These are phyloP conservation scores for Ceratitis capitata DNA, from an alignment of 1,140 invertebrate species.

Conservation along the genomic window DNA sequence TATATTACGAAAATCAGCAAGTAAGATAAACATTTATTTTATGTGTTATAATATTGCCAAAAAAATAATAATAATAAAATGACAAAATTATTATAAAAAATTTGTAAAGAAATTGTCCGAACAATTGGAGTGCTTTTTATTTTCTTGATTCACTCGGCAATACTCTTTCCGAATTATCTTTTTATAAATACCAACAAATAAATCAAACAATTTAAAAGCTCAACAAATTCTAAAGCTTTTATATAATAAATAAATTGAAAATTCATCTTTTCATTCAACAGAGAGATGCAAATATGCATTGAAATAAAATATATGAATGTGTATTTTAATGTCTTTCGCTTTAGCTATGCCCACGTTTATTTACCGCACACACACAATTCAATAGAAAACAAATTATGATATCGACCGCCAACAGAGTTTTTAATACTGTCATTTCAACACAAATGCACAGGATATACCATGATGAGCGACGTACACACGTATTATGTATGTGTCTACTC, in stretches of 20 bases:
- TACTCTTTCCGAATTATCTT: no score
- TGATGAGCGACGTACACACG: background rate
- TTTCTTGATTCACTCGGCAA: no score
- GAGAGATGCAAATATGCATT: background rate
- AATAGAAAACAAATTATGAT: constrained; percentile 36
- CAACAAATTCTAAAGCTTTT: background rate
- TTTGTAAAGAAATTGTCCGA: no score
- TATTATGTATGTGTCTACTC: no score
- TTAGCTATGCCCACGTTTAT: background rate
- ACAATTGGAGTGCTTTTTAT: no score
- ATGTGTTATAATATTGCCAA: no score
- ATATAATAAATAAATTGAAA: background rate
- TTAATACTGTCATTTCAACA: background rate
- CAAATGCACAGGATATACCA: background rate
- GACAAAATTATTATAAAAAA: no score
- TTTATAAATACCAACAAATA: no score
- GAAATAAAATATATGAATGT: background rate
- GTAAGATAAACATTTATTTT: no score
- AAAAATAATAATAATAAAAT: no score
- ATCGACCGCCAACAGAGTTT: background rate
- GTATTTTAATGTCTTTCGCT: background rate
- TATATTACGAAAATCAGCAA: no score
- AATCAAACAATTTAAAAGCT: no score
- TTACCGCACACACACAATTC: background rate
- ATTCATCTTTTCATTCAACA: background rate